Base-by-base conservation (phyloP, 2,113 vertebrate species). In the Pogona vitticeps region DNA sequence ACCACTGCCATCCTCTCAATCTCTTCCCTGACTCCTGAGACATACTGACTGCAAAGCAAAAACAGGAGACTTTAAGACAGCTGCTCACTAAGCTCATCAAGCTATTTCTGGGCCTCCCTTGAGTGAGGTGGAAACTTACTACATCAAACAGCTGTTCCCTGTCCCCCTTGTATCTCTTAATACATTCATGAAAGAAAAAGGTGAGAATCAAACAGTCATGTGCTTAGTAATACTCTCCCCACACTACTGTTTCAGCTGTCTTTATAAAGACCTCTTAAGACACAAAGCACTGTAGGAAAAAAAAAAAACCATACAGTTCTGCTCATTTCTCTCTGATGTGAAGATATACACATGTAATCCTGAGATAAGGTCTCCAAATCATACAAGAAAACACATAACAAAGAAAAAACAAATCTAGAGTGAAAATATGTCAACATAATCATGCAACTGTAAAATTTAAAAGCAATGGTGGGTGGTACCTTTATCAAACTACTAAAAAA, bases 141-240 rank as follows among this genome's bases (percentile, higher is more conserved):
- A 65, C 58, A 67, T 31, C 17, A 12, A 18, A 13, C 84, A 89
- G 75, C 80, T 80, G 83, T 80, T 86, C 58, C 31, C 38, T 40
- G 52, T 67, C 31, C 71, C 31, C 31, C 36, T 59, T 83, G 26
- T 28, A 68, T 81, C 42, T 71, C 65, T 23, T n/a, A 38, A 12
- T 15, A 83, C 28, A 84, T 65, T 42, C 52, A 31, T 65, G 40
- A 18, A 61, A 75, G 70, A 26, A 18, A 3, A 76, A 15, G 76
- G 73, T 52, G 59, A 46, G 6, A 6, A 68, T 2, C 58, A 76
- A 2, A 28, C 8, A 65, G n/a, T 31, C 13, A 63, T 31, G 3
- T 72, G 52, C 38, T 26, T 33, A 63, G 20, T 31, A 46, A 46
- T 26, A 71, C 12, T 23, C 17, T 31, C 59, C 52, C 68, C 63